These are phyloP conservation scores for Drosophila pseudoananassae DNA, from an alignment of 1,140 invertebrate species.

Conservation along the genomic window DNA sequence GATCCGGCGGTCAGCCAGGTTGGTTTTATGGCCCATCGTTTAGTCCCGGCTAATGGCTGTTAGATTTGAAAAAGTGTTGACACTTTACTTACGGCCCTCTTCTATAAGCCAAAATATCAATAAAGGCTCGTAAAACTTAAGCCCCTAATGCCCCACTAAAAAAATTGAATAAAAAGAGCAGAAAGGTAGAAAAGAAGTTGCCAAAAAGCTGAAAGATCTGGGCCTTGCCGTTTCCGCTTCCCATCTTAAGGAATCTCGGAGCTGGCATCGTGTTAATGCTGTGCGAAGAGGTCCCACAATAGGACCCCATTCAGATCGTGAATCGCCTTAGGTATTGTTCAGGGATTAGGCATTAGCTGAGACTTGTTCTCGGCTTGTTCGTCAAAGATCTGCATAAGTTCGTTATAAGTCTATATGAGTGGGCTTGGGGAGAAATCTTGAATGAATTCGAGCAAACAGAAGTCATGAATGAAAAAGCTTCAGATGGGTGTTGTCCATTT, in stretches of 20 bases:
- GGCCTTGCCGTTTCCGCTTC: conserved; percentile 61
- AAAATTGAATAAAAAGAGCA: conserved; percentile 16
- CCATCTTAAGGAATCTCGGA: conserved; percentile 49
- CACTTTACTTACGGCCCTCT: conserved; percentile 47
- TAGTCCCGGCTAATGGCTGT: conserved; percentile 41
- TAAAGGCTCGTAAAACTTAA: conserved; percentile 65
- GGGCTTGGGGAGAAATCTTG: conserved; percentile 32
- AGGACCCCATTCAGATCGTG: conserved; percentile 20
- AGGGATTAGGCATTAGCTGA: conserved; percentile 48
- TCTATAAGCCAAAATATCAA: conserved; percentile 52
- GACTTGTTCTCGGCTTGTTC: conserved; percentile 33
- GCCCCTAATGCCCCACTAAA: conserved; percentile 6
- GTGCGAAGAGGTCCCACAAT: conserved; percentile 62
- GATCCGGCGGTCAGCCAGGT: conserved; percentile 23
- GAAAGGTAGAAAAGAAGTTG: conserved; percentile 31
- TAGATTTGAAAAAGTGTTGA: conserved; percentile 67
- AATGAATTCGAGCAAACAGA: conserved; percentile 34
- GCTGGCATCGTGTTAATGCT: conserved; percentile 41
- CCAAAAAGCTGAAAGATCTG: conserved; percentile 24
- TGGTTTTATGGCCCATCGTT: conserved; percentile 60
- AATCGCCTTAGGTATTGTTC: conserved; percentile 42
- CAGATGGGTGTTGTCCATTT: not conserved
- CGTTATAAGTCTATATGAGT: conserved; percentile 7
- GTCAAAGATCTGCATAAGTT: conserved; percentile 40
- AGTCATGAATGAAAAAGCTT: conserved; percentile 25